Percentiles rank a stretch among this genome's conserved stretches.
Evolutionary conservation across 2,113 vertebrate species (phyloP).

Genomic region (Ploceus nigricollis): DNA sequence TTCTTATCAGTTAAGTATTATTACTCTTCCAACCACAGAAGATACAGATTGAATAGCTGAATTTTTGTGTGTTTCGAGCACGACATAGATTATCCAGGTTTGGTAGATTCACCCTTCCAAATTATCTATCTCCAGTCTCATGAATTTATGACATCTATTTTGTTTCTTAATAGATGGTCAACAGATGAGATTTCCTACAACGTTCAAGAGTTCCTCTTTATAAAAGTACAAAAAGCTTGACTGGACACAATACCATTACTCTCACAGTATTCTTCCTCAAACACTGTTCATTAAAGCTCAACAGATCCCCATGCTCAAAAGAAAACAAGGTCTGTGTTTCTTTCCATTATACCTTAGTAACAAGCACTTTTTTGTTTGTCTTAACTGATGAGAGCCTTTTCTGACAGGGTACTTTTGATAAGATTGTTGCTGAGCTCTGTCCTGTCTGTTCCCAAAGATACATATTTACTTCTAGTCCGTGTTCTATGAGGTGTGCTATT

Average conservation of each 20-base stretch:
- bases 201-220: not conserved
- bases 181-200: not conserved
- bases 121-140: not conserved
- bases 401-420: not conserved
- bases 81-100: not conserved
- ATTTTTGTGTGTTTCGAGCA: not conserved
- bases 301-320: not conserved
- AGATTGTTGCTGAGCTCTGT: not conserved
- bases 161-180: not conserved
- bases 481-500: not conserved
- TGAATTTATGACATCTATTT: not conserved
- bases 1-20: not conserved
- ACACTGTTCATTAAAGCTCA: not conserved
- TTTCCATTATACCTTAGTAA: not conserved
- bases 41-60: not conserved
- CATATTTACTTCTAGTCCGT: not conserved
- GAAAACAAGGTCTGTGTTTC: not conserved
- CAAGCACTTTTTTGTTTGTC: not conserved
- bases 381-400: not conserved
- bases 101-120: not conserved
- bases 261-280: not conserved
- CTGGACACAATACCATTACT: not conserved
- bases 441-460: not conserved
- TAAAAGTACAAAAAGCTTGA: not conserved
- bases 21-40: not conserved